Evolutionary conservation across 2,888 invertebrate species (phyloP), one percentile per base, ranked within the genome.

Genomic region (Athalia circularis): DNA sequence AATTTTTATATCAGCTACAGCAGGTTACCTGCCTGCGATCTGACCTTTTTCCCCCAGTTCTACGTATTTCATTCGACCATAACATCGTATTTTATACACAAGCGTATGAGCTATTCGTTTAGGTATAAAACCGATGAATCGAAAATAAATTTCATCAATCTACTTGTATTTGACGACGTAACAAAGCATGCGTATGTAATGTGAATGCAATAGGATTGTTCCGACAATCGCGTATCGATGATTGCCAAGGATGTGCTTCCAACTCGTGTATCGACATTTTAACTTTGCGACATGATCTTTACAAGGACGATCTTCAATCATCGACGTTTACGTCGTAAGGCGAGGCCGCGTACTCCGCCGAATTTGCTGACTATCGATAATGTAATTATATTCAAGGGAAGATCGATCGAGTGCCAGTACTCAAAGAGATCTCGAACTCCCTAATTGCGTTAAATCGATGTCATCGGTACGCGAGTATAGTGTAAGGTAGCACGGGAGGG

Each of bases 371-470:
- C 72, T 72, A 72, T 72, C 72, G 52, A 72, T 72, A 59, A 59
- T 72, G 72, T 59, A 72, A 72, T 72, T 72, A 72, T 29, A 29
- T 72, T 72, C 59, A 59, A 59, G 72, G 72, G 15, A 59, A 47
- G 47, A 64, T 6, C 64, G 57, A 72, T 59, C 72, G 57, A 59
- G 59, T n/a, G n/a, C 11, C 29, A 47, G 52, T 47, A 72, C 72
- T 72, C 72, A 72, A 72, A 72, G 72, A 45, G 59, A 72, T 72
- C 59, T 57, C 72, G 57, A 45, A 72, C 72, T 72, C 72, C 59
- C 72, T 72, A 59, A 72, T 72, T 72, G 72, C 72, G 72, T 72
- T 52, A 59, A 59, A 72, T 72, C 59, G 72, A 72, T 72, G 59
- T 72, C 57, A 59, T 59, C 72, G 47, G 72, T 3, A 7, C 43